Base-by-base conservation (phyloP, 1,140 invertebrate genomes). In the Conus betulinus region DNA sequence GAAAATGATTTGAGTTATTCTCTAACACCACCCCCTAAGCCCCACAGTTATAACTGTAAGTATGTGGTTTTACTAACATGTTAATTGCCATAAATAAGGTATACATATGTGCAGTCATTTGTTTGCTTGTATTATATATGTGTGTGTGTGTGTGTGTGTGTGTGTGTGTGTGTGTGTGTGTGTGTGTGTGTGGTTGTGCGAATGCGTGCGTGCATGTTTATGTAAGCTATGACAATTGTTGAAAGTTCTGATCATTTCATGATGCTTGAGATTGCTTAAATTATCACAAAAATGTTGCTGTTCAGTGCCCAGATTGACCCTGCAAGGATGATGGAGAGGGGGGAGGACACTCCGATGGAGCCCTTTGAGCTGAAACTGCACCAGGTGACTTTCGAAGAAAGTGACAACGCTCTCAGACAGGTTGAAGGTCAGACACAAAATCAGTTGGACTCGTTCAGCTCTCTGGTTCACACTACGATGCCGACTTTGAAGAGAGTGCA, bases 351-450 rank as follows among this genome's bases (percentile, higher is more conserved):
- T 90, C 92, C 78, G 90, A 94, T 94, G 94, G 94, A 94, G 92
- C 92, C 94, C 27, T 94, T 93, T 93, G 91, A 94, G n/a, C 90
- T 94, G 83, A 93, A 89, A 79, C 88, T 94, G 55, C 93, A 94
- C 52, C 93, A 94, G 90, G 91, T 94, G 71, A 94, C 92, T 55
- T 94, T 93, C 87, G 91, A 93, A 74, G 90, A 92, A 76, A 91
- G 84, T 63, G 88, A 87, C 27, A 71, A 20, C 23, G 57, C 23
- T 55, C 23, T 87, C 15, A 39, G 71, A 74, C 71, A 87, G 57
- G 17, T 25, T 20, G 20, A 74, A 89, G 57, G 55, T 87, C 74
- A 88, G 67, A 57, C 85, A 60, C 53, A 52, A 67, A 20, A 79
- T 74, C 83, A 88, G 89, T 87, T 94, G 51, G 93, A 94, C 71